phyloP scores from a whole-genome alignment of 2,888 invertebrate species.

The Odontomyia ornata region DNA sequence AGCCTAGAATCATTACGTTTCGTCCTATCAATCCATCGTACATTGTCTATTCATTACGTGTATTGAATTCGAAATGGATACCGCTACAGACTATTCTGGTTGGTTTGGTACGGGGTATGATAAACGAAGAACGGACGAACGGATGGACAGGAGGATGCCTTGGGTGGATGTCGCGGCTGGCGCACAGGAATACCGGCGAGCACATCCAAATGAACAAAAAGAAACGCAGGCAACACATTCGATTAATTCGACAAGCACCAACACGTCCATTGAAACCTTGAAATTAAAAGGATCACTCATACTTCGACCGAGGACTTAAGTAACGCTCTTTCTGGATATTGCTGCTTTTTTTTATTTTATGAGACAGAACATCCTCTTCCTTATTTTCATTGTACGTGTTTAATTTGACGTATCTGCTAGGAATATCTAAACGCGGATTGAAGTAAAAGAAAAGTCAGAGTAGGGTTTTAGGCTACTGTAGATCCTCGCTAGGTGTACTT shows the following conservation, averaged over 20 bases:
- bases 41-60: slow-evolving; percentile 20
- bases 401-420: too few relatives aligned
- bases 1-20: slow-evolving; percentile 19
- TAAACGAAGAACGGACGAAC: neutral
- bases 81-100: too few relatives aligned
- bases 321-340: too few relatives aligned
- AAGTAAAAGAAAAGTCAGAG: too few relatives aligned
- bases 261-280: slow-evolving; percentile 12
- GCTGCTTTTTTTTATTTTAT: too few relatives aligned
- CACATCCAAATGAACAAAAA: neutral
- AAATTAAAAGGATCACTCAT: slow-evolving; percentile 31
- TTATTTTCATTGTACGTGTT: too few relatives aligned
- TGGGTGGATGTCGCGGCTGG: slow-evolving; percentile 27
- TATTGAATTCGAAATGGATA: slow-evolving; percentile 26
- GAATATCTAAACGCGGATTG: too few relatives aligned
- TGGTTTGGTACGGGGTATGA: too few relatives aligned
- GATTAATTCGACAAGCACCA: neutral
- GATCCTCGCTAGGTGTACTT: too few relatives aligned
- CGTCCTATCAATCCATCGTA: slow-evolving; percentile 36
- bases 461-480: too few relatives aligned
- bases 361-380: too few relatives aligned
- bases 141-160: neutral
- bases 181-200: slow-evolving; percentile 17
- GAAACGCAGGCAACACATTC: neutral
- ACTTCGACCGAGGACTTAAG: neutral